A percentile compares a stretch with the other conserved stretches of the same genome.
These are phyloP conservation scores for Dunckerocampus dactyliophorus DNA, from an alignment of 2,113 vertebrate species.

Conservation along the genomic window DNA sequence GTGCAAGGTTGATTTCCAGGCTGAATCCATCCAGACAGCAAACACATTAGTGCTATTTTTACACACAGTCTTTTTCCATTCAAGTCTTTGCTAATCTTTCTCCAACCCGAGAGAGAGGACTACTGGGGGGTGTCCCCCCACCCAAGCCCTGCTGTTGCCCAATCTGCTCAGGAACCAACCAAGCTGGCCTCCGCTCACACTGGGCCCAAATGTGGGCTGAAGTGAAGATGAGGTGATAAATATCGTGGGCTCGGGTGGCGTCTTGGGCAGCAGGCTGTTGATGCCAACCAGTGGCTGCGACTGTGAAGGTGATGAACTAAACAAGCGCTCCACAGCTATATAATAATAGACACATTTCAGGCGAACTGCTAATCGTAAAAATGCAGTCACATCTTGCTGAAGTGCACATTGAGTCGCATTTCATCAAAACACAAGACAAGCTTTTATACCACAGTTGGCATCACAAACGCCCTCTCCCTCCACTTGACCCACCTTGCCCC, in stretches of 20 bases:
- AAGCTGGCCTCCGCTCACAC: conserved; percentile 43
- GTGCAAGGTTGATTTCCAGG: too few species aligned
- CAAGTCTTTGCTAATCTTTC: conserved; percentile 28
- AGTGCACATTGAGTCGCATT: too few species aligned
- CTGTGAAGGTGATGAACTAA: conserved; percentile 15
- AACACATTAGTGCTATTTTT: conserved; percentile 58
- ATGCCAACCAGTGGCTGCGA: conserved; percentile 19
- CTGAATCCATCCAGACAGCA: conserved; percentile 32
- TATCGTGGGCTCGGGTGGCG: conserved; percentile 25
- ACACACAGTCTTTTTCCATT: conserved; percentile 36
- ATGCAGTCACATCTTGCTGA: too few species aligned
- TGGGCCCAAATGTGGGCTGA: conserved; percentile 30
- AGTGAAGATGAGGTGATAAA: conserved; percentile 22
- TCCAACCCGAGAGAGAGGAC: conserved; percentile 42
- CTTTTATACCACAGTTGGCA: too few species aligned
- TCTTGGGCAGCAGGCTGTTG: conserved; percentile 21
- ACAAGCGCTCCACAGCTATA: neutral
- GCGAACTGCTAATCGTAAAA: too few species aligned
- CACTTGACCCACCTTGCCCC: too few species aligned
- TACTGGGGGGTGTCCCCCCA: conserved; percentile 55
- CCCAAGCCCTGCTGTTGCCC: conserved; percentile 64
- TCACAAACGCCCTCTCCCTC: too few species aligned
- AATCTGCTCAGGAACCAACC: conserved; percentile 70
- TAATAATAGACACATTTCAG: too few species aligned
- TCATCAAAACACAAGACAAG: too few species aligned